Evolutionary conservation across 2,113 vertebrate genomes (phyloP).

Genomic region (Festucalex cinctus): DNA sequence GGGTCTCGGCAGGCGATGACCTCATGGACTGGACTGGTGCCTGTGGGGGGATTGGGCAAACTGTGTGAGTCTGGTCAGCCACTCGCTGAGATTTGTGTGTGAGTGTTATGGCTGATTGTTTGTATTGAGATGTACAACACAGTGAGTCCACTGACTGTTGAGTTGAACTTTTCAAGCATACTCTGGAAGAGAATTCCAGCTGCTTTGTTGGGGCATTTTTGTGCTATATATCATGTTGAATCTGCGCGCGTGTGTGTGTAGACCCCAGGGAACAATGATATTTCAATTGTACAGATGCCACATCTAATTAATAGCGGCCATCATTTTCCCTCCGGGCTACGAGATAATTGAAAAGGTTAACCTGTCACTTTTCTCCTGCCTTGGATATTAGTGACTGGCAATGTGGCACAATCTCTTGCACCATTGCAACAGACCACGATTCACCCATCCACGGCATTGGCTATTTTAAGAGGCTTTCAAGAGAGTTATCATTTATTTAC

Average conservation of each 20-base stretch:
- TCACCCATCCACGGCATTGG: neutral
- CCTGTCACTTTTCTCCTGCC: conserved; percentile 58
- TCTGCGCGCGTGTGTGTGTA: conserved; percentile 29
- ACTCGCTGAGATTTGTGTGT: conserved; percentile 63
- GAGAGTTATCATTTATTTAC: neutral
- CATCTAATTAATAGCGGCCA: conserved; percentile 45
- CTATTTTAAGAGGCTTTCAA: conserved; percentile 5
- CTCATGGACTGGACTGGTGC: conserved; percentile 82
- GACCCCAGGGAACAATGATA: conserved; percentile 54
- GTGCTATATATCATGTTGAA: conserved; percentile 30
- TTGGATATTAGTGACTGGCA: conserved; percentile 48
- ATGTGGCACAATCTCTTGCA: conserved; percentile 29
- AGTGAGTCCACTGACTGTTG: conserved; percentile 23
- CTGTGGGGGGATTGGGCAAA: conserved; percentile 67
- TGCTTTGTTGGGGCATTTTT: conserved; percentile 51
- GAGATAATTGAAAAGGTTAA: conserved; percentile 69
- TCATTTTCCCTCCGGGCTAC: conserved; percentile 50
- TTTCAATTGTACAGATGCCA: conserved; percentile 58
- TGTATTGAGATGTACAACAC: conserved; percentile 38
- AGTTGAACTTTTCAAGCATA: conserved; percentile 48
- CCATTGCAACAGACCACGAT: conserved; percentile 14
- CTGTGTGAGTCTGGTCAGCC: conserved; percentile 69
- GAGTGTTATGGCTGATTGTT: conserved; percentile 41
- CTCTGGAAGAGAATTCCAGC: conserved; percentile 33
- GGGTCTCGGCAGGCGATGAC: conserved; percentile 82